Percentiles rank a stretch among this genome's conserved stretches.
Evolutionary conservation across 1,140 invertebrate genomes (phyloP).

Genomic region (Thereuonema tuberculata): DNA sequence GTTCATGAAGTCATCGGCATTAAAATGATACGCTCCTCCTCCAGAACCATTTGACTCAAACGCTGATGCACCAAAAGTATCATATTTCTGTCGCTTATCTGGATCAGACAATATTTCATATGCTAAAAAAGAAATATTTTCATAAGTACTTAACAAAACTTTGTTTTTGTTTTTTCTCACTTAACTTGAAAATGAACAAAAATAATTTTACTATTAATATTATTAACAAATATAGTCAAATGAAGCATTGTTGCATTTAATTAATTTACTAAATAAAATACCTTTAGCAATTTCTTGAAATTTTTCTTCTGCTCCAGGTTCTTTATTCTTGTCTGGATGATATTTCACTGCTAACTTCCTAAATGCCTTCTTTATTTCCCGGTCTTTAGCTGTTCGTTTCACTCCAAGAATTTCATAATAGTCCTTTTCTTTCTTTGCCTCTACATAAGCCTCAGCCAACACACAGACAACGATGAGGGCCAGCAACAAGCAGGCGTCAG

Average conservation of each 20-base stretch:
- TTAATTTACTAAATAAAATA: constrained; percentile 13
- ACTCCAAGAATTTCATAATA: constrained; percentile 35
- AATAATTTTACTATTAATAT: no score
- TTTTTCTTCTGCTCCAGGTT: constrained; percentile 30
- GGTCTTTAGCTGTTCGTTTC: constrained; percentile 26
- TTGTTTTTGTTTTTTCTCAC: no score
- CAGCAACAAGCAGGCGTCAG: neutral
- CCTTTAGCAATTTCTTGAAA: constrained; percentile 34
- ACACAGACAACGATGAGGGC: neutral
- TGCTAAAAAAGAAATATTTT: constrained; percentile 23
- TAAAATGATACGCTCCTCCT: constrained; percentile 18
- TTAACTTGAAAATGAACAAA: no score
- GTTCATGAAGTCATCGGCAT: constrained; percentile 29
- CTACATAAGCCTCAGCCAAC: neutral
- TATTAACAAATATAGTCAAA: neutral
- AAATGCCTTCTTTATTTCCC: constrained; percentile 41
- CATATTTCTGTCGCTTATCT: constrained; percentile 29
- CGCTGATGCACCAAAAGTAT: constrained; percentile 22
- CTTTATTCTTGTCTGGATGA: constrained; percentile 37
- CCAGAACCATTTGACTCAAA: constrained; percentile 14
- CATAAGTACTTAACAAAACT: constrained; percentile 3
- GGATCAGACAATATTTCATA: constrained; percentile 32
- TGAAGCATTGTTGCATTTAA: constrained; percentile 1
- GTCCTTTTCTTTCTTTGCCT: constrained; percentile 17
- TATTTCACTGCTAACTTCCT: constrained; percentile 38